These are phyloP conservation scores for Macaca mulatta DNA, from an alignment of 2,113 vertebrate genomes.

Conservation along the genomic window DNA sequence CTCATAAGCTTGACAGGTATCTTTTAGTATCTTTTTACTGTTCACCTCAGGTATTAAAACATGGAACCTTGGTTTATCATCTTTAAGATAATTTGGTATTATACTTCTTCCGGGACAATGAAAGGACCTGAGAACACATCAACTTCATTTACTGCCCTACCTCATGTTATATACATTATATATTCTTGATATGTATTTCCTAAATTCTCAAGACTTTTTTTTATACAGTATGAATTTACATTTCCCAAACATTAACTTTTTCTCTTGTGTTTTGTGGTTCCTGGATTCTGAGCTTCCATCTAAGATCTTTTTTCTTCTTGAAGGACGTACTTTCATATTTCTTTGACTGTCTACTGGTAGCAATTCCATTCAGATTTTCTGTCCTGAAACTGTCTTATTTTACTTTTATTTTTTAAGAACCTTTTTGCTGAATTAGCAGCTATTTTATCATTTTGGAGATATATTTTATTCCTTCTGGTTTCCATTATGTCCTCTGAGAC, in stretches of 20 bases:
- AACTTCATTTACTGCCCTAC: background rate
- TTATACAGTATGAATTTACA: background rate
- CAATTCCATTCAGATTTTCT: background rate
- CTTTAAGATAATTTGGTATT: background rate
- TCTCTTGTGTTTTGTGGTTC: background rate
- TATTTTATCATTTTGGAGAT: constrained; percentile 16
- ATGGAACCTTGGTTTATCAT: background rate
- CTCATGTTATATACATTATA: background rate
- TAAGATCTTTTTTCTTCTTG: background rate
- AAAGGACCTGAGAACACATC: background rate
- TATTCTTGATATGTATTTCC: background rate
- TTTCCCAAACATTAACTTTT: background rate
- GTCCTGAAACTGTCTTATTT: constrained; percentile 2
- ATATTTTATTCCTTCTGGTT: background rate
- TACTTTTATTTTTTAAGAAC: constrained; percentile 3
- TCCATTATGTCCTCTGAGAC: background rate
- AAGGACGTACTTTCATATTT: background rate
- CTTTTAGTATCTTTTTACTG: background rate
- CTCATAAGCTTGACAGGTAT: background rate
- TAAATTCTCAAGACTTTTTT: background rate
- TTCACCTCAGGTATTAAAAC: background rate
- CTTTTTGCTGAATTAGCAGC: constrained; percentile 9
- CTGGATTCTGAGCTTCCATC: background rate
- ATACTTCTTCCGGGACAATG: background rate
- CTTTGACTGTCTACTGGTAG: background rate